Conservation (phyloP, 2,113 vertebrate genomes). For the Proterorhinus semilunaris region DNA sequence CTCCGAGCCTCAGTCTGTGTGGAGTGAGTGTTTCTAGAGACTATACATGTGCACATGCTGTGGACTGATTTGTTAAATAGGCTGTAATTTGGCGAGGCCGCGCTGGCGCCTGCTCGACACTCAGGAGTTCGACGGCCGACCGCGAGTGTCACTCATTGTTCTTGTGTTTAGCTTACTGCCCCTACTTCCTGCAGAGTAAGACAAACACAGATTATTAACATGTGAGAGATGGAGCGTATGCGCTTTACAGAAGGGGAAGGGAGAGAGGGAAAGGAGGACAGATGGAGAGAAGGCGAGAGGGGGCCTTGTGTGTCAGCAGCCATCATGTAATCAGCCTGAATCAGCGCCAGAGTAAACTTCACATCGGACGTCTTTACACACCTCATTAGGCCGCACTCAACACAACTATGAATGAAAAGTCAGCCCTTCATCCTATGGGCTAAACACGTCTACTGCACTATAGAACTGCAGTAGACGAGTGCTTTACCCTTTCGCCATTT, state of each 20-base stretch:
- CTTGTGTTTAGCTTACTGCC: conserved; percentile 57
- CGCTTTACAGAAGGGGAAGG: conserved; percentile 1
- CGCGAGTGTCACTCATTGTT: conserved; percentile 42
- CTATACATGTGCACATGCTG: conserved; percentile 8
- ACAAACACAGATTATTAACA: conserved; percentile 51
- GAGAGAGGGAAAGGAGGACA: neutral
- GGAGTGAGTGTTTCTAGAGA: neutral
- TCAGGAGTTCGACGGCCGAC: conserved; percentile 29
- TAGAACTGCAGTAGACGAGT: neutral
- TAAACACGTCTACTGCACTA: neutral
- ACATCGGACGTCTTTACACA: conserved; percentile 61
- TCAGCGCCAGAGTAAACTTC: conserved; percentile 58
- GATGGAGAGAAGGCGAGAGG: neutral
- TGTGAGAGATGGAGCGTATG: conserved; percentile 40
- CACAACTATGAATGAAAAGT: neutral
- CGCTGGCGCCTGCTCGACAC: conserved; percentile 34
- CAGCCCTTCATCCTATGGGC: neutral
- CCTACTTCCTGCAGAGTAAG: conserved; percentile 32
- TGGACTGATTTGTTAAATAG: conserved; percentile 8
- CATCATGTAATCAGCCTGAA: conserved; percentile 47
- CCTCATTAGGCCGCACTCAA: conserved; percentile 52
- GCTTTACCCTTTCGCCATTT: no score
- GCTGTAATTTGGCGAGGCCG: conserved; percentile 11
- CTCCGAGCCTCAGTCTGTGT: neutral
- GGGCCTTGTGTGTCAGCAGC: conserved; percentile 39